Percentiles rank a stretch among this genome's conserved stretches.
Evolutionary conservation across 2,113 vertebrate species (phyloP).

Genomic region (Leptodactylus fuscus): DNA sequence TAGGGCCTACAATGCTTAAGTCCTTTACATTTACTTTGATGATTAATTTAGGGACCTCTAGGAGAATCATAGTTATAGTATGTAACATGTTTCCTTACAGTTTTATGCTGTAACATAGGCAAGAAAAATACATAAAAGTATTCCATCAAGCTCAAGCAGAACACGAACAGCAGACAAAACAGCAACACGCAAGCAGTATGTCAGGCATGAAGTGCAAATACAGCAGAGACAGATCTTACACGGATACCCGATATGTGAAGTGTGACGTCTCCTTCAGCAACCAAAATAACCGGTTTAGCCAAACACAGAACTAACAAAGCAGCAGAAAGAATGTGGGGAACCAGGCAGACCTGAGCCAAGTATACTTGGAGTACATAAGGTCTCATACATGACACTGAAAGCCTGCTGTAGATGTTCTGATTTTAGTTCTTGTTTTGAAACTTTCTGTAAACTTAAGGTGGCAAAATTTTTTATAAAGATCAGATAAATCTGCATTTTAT

Average conservation of each 20-base stretch:
- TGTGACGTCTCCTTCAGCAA: constrained; percentile 40
- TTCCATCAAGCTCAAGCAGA: no score
- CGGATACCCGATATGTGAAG: constrained; percentile 38
- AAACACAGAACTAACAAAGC: constrained; percentile 42
- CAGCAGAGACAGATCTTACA: constrained; percentile 25
- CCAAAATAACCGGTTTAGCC: constrained; percentile 53
- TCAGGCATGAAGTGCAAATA: constrained; percentile 1
- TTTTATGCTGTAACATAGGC: no score
- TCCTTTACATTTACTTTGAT: no score
- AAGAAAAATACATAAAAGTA: no score
- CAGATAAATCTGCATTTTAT: no score
- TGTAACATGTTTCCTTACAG: no score
- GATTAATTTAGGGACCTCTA: no score
- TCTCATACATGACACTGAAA: neutral
- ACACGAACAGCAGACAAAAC: constrained; percentile 14
- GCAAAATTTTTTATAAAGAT: no score
- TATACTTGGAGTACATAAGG: neutral
- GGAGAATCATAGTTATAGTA: no score
- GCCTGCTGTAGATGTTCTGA: neutral
- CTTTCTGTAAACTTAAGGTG: no score
- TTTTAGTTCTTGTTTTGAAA: neutral
- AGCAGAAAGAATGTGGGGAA: constrained; percentile 1
- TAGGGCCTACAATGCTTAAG: no score
- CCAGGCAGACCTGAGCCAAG: neutral
- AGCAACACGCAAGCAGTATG: neutral